Percentiles rank a stretch among this genome's conserved stretches.
These are phyloP conservation scores for Scomber japonicus DNA, from an alignment of 2,113 vertebrate species.

Conservation along the genomic window DNA sequence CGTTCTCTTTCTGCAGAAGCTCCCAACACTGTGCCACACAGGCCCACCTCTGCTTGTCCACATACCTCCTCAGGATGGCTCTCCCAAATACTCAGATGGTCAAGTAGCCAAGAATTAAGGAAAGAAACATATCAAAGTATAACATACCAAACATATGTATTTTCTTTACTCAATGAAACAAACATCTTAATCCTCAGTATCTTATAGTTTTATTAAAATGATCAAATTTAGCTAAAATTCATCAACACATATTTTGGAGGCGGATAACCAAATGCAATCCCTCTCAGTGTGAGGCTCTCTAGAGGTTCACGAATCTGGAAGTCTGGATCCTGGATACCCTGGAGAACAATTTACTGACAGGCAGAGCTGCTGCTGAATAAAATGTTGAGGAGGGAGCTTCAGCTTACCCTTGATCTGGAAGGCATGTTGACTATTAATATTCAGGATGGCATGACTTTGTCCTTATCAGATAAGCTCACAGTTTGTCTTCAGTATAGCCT, in stretches of 20 bases:
- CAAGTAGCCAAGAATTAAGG: slow-evolving; percentile 1
- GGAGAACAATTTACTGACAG: slow-evolving; percentile 11
- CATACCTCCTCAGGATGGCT: slow-evolving; percentile 3
- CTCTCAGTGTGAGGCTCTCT: neutral
- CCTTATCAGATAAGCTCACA: neutral
- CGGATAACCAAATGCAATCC: neutral
- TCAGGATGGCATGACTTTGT: neutral
- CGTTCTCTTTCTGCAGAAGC: slow-evolving; percentile 17
- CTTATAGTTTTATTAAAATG: too few species aligned
- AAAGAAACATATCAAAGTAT: neutral
- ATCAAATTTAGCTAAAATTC: too few species aligned
- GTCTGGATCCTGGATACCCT: neutral
- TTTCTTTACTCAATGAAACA: neutral
- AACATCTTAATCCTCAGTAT: too few species aligned
- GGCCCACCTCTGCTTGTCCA: slow-evolving; percentile 6
- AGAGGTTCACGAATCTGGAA: neutral
- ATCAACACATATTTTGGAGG: too few species aligned
- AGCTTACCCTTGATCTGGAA: neutral
- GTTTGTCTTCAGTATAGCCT: too few species aligned
- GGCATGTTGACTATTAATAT: slow-evolving; percentile 17
- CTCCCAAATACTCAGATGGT: slow-evolving; percentile 22
- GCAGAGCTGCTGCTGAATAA: neutral
- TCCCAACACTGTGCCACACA: slow-evolving; percentile 13
- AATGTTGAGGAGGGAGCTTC: slow-evolving; percentile 3
- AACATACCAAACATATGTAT: neutral